A percentile compares a stretch with the other conserved stretches of the same genome.
These are phyloP conservation scores for Campylomormyrus numenius DNA, from an alignment of 2,113 vertebrate species.

Conservation along the genomic window DNA sequence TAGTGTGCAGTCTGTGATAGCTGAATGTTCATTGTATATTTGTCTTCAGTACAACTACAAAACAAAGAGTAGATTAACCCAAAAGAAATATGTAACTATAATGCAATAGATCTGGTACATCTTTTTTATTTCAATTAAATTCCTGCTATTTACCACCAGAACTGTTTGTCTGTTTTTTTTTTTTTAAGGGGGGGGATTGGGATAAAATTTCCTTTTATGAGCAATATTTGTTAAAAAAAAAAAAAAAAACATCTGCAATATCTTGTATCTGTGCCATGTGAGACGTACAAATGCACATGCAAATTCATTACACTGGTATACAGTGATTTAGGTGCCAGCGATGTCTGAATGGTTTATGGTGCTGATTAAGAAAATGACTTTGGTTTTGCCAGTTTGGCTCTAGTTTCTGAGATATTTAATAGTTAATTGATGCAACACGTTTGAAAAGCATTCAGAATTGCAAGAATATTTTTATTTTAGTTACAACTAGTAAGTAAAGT, in stretches of 20 bases:
- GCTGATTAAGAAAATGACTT: no score
- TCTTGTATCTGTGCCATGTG: neutral
- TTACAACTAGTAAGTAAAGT: no score
- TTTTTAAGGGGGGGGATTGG: no score
- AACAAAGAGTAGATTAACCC: conserved; percentile 73
- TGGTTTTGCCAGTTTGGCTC: no score
- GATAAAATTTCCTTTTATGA: neutral
- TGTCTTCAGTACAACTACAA: conserved; percentile 88
- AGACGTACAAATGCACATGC: neutral
- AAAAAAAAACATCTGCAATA: neutral
- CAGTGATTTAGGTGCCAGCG: no score
- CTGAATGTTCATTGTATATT: conserved; percentile 97
- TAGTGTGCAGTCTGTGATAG: conserved; percentile 95
- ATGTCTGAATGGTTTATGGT: no score
- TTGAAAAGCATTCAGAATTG: no score
- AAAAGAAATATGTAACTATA: conserved; percentile 82
- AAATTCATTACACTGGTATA: no score
- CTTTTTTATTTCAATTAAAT: conserved; percentile 96
- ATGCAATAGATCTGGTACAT: conserved; percentile 97
- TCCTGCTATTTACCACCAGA: conserved; percentile 90
- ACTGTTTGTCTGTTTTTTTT: conserved; percentile 3
- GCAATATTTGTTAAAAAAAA: neutral
- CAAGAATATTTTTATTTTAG: no score
- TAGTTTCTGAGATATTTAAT: no score
- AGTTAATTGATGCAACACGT: no score